These are phyloP conservation scores for Halocaridina rubra DNA, from an alignment of 2,888 invertebrate species.

Conservation along the genomic window DNA sequence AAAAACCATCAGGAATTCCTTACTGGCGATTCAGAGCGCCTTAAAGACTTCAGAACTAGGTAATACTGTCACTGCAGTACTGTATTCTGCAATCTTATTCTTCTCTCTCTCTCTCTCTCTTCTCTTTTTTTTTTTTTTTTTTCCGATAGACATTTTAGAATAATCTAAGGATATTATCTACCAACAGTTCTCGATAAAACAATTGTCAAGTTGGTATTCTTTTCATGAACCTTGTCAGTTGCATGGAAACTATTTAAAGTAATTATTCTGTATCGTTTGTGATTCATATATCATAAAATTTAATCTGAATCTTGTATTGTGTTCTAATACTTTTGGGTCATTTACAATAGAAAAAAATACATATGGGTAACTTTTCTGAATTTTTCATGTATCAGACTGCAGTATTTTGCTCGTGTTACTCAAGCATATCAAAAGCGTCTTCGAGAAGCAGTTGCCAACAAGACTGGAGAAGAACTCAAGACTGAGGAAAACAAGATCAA, in stretches of 20 bases:
- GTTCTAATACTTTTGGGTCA: too few species aligned
- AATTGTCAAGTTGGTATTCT: too few species aligned
- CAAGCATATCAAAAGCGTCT: constrained; percentile 86
- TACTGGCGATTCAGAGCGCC: constrained; percentile 77
- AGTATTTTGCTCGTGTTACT: constrained; percentile 91
- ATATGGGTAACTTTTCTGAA: too few species aligned
- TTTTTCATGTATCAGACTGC: constrained; percentile 79
- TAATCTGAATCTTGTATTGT: too few species aligned
- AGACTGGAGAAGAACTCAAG: constrained; percentile 79
- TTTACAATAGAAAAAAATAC: too few species aligned
- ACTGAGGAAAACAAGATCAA: constrained; percentile 78
- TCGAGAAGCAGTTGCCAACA: constrained; percentile 74
- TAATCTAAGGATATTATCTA: neutral
- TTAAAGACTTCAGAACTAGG: constrained; percentile 85
- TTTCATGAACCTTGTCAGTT: too few species aligned
- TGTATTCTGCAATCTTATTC: neutral
- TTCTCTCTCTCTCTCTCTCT: neutral
- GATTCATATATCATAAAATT: too few species aligned
- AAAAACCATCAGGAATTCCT: constrained; percentile 83
- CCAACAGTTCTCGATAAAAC: neutral
- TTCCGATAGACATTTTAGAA: too few species aligned
- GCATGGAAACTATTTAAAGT: too few species aligned
- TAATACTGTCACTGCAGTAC: constrained; percentile 32
- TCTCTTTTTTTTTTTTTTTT: too few species aligned
- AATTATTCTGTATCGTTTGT: too few species aligned